These are phyloP conservation scores for Chirona hameri DNA, from an alignment of 2,888 invertebrate species.

Conservation along the genomic window DNA sequence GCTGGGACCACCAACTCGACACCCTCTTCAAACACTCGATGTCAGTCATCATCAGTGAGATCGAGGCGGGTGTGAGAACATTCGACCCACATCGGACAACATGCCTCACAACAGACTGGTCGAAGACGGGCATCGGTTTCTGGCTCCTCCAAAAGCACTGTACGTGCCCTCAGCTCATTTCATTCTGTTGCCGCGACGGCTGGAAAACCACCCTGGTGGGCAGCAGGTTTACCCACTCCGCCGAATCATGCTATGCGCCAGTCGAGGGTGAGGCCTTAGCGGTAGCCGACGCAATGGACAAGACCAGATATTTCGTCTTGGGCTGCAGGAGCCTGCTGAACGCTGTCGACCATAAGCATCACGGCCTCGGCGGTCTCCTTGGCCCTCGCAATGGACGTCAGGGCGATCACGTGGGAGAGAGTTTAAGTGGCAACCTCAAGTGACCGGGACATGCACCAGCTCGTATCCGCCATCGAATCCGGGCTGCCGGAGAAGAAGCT, in stretches of 20 bases:
- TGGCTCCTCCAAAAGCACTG: slow-evolving; percentile 31
- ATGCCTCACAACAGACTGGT: slow-evolving; percentile 31
- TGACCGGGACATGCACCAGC: slow-evolving; percentile 22
- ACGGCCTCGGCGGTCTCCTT: background rate
- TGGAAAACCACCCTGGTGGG: slow-evolving; percentile 23
- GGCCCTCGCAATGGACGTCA: background rate
- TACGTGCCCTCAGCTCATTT: background rate
- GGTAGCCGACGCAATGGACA: no score
- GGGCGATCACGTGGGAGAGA: slow-evolving; percentile 29
- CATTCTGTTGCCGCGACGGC: slow-evolving; percentile 8
- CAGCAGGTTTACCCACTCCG: background rate
- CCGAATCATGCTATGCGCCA: background rate
- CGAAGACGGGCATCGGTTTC: no score
- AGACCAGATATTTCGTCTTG: no score
- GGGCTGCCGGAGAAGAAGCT: slow-evolving; percentile 26
- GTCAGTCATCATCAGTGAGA: slow-evolving; percentile 2
- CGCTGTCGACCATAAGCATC: no score
- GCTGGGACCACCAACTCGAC: slow-evolving; percentile 25
- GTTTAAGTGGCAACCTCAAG: slow-evolving; percentile 23
- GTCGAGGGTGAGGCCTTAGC: background rate
- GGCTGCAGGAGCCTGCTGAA: no score
- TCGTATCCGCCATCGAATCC: background rate
- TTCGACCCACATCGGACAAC: slow-evolving; percentile 12
- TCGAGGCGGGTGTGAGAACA: background rate
- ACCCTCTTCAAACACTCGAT: slow-evolving; percentile 31